Percentiles rank a stretch among this genome's conserved stretches.
These are phyloP conservation scores for Threskiornis aethiopicus DNA, from an alignment of 2,797 vertebrate species.

Conservation along the genomic window DNA sequence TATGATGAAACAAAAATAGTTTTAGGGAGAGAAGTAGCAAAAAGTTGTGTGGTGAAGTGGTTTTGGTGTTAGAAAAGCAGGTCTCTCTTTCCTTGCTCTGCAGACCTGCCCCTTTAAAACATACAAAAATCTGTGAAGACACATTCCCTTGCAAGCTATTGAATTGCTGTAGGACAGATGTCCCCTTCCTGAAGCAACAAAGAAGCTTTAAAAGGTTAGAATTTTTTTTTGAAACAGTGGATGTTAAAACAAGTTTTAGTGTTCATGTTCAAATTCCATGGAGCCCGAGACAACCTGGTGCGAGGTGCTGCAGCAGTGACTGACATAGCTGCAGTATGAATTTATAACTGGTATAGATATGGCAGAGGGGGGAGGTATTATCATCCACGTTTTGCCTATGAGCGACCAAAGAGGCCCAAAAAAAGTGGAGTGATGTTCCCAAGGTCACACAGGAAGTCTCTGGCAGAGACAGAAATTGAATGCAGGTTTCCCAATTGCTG, in stretches of 20 bases:
- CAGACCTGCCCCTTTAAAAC: neutral
- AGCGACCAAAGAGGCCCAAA: neutral
- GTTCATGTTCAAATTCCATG: fast-evolving
- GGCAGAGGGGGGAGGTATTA: neutral
- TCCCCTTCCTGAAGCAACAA: neutral
- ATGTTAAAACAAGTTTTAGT: neutral
- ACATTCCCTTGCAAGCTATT: neutral
- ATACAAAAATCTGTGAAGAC: neutral
- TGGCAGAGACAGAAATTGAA: neutral
- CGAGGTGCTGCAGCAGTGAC: neutral
- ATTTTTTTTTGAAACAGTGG: neutral
- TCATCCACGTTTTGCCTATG: fast-evolving
- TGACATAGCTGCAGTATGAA: neutral
- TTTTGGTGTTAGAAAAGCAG: neutral
- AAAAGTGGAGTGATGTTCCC: neutral
- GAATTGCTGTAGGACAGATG: neutral
- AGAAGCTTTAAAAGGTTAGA: neutral
- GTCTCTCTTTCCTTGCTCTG: neutral
- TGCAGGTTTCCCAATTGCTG: neutral
- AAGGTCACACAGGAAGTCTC: neutral
- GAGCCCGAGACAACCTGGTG: neutral
- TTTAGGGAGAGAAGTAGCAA: neutral
- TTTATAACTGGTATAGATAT: neutral
- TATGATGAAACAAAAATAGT: neutral
- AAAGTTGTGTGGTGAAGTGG: neutral